Conservation (phyloP, 2,797 vertebrate genomes). For the Sebastes diaconus region DNA sequence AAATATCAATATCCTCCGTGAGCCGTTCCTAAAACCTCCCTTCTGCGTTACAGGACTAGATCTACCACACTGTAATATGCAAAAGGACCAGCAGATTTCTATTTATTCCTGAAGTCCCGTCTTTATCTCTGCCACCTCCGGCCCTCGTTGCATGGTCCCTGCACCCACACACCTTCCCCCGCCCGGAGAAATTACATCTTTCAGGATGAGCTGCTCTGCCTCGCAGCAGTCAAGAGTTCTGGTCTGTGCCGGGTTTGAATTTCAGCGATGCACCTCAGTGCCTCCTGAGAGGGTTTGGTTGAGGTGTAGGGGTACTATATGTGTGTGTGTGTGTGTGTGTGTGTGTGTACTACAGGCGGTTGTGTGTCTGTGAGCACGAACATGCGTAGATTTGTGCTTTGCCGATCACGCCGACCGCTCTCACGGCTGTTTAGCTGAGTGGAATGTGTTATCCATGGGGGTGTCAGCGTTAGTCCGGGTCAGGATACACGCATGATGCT, state of each 20-base stretch:
- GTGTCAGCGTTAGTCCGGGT: conserved; percentile 59
- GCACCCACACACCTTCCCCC: conserved; percentile 31
- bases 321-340: conserved; percentile 1
- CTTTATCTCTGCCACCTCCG: conserved; percentile 38
- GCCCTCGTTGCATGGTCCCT: conserved; percentile 43
- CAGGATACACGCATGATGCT: conserved; percentile 71
- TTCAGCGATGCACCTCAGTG: conserved; percentile 75
- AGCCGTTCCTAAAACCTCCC: neutral
- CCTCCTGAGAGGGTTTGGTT: conserved; percentile 68
- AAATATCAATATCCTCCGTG: conserved; percentile 43
- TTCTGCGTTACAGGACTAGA: neutral
- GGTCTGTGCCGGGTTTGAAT: conserved; percentile 65
- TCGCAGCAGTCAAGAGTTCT: conserved; percentile 53
- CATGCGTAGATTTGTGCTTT: conserved; percentile 31
- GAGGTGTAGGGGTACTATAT: conserved; percentile 49
- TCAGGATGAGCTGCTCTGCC: conserved; percentile 60
- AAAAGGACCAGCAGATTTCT: conserved; percentile 1
- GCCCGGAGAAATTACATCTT: conserved; percentile 61
- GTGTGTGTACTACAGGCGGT: conserved; percentile 1
- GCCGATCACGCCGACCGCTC: conserved; percentile 44
- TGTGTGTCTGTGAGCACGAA: conserved; percentile 25
- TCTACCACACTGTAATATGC: neutral
- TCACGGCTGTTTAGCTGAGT: conserved; percentile 74
- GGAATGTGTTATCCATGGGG: conserved; percentile 82
- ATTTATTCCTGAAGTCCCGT: neutral